These are phyloP conservation scores for Athetis lepigone DNA, from an alignment of 2,888 invertebrate genomes.

Conservation along the genomic window DNA sequence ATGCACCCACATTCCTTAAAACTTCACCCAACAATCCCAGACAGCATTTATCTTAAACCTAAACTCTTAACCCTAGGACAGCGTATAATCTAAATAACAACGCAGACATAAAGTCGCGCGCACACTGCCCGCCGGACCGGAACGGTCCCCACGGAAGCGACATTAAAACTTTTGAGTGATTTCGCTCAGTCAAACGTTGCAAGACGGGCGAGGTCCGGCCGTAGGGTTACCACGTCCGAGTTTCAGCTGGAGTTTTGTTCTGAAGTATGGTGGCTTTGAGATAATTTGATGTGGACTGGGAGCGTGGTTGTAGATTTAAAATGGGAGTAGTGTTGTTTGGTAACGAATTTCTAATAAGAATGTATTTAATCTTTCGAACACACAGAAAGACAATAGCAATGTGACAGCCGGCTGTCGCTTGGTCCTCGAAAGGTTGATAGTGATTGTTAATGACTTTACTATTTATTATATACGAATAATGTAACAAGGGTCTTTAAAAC, in stretches of 20 bases:
- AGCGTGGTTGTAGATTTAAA: not conserved
- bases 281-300: constrained; percentile 13
- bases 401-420: too few species aligned
- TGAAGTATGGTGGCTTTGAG: constrained; percentile 11
- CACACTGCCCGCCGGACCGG: constrained; percentile 69
- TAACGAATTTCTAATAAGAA: too few species aligned
- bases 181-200: constrained; percentile 89
- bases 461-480: too few species aligned
- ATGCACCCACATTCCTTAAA: not conserved
- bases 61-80: constrained; percentile 62
- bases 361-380: too few species aligned
- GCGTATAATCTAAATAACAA: constrained; percentile 63
- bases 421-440: too few species aligned
- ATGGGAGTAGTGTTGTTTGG: not conserved
- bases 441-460: too few species aligned
- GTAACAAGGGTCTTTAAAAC: too few species aligned
- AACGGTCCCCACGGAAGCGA: constrained; percentile 81
- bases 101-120: constrained; percentile 69
- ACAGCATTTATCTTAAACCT: constrained; percentile 29
- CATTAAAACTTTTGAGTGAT: constrained; percentile 91
- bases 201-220: constrained; percentile 82
- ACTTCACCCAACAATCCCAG: not conserved
- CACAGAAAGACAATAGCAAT: too few species aligned
- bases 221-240: constrained; percentile 65
- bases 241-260: constrained; percentile 25